Conservation (phyloP, 2,888 invertebrate species). For the Mongoloraphidia duomilia region DNA sequence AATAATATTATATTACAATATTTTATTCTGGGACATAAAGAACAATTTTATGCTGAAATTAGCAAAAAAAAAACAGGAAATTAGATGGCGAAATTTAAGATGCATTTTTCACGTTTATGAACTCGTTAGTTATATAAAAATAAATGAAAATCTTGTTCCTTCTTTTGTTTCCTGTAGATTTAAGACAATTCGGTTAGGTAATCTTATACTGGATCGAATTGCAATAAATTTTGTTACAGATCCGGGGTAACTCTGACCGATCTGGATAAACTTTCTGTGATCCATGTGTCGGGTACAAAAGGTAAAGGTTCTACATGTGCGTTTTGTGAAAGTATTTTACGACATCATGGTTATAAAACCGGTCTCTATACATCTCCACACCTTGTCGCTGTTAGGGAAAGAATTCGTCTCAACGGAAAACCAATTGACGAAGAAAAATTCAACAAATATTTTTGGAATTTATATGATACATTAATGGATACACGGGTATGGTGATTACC, state of each 20-base stretch:
- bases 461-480: conserved; percentile 48
- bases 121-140: not conserved
- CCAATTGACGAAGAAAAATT: conserved; percentile 64
- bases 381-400: conserved; percentile 77
- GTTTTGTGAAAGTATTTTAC: conserved; percentile 76
- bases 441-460: conserved; percentile 64
- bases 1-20: too few species aligned
- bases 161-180: conserved; percentile 1
- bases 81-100: too few species aligned
- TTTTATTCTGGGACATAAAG: too few species aligned
- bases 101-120: not conserved
- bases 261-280: conserved; percentile 63
- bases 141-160: not conserved
- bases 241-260: conserved; percentile 48
- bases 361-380: conserved; percentile 97
- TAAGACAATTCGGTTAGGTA: too few species aligned
- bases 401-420: conserved; percentile 75
- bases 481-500: conserved; percentile 26
- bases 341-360: conserved; percentile 69
- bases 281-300: conserved; percentile 95
- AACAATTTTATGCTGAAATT: too few species aligned
- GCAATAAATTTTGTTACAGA: conserved; percentile 25
- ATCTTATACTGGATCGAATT: too few species aligned
- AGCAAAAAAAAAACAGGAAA: too few species aligned
- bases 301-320: conserved; percentile 97